Conservation (phyloP, 2,797 vertebrate genomes). For the Remorina albescens region DNA sequence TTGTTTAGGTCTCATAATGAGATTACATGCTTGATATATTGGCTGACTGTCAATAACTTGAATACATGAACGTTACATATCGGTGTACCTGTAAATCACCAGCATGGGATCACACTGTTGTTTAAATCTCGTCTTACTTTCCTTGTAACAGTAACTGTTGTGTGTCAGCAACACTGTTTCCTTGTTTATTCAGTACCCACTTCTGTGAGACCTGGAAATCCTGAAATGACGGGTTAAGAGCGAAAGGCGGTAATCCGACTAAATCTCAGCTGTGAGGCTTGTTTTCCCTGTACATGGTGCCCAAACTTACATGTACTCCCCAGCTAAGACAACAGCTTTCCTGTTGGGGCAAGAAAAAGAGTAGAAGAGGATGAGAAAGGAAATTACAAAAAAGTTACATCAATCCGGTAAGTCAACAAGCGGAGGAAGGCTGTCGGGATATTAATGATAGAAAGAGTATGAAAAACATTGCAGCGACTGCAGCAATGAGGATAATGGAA, state of each 20-base stretch:
- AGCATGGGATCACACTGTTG: conserved; percentile 9
- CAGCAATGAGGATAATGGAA: background rate
- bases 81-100: background rate
- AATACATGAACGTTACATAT: conserved; percentile 1
- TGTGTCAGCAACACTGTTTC: conserved; percentile 20
- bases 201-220: conserved; percentile 64
- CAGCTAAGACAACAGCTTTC: conserved; percentile 41
- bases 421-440: background rate
- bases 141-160: conserved; percentile 4
- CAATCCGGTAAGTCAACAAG: conserved; percentile 9
- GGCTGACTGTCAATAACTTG: background rate
- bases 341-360: conserved; percentile 42
- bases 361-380: conserved; percentile 11
- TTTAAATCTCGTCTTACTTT: background rate
- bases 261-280: conserved; percentile 63
- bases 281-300: conserved; percentile 68
- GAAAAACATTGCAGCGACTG: background rate
- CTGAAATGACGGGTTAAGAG: conserved; percentile 56
- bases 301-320: conserved; percentile 60
- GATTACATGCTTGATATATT: background rate
- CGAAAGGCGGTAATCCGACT: conserved; percentile 54
- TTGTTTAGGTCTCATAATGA: conserved; percentile 1
- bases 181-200: conserved; percentile 59
- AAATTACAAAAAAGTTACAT: conserved; percentile 21
- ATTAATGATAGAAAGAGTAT: background rate